Percentiles rank a stretch among this genome's conserved stretches.
Evolutionary conservation across 2,888 invertebrate genomes (phyloP).

Genomic region (Tachina fera): DNA sequence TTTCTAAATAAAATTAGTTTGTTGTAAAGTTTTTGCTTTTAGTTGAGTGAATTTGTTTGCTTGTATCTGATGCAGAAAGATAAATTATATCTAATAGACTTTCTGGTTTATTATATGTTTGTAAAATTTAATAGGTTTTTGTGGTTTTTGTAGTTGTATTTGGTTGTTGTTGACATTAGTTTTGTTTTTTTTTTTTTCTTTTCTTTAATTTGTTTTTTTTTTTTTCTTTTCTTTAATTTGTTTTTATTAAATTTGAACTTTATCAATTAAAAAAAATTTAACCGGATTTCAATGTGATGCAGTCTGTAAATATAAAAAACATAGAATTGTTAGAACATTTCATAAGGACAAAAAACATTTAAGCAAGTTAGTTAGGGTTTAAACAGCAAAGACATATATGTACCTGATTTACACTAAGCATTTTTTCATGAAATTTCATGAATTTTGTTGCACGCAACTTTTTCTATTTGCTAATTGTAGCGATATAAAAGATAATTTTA

Average conservation of each 20-base stretch:
- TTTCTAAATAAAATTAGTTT: constrained; percentile 44
- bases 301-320: constrained; percentile 78
- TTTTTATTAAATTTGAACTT: constrained; percentile 78
- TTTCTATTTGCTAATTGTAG: too few species aligned
- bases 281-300: constrained; percentile 80
- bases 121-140: constrained; percentile 69
- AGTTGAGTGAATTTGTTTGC: constrained; percentile 59
- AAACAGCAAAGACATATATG: background rate
- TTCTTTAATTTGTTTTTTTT: constrained; percentile 73
- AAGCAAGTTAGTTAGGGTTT: constrained; percentile 3
- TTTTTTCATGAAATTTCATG: too few species aligned
- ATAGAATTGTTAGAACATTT: constrained; percentile 56
- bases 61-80: constrained; percentile 41
- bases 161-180: constrained; percentile 70
- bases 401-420: too few species aligned
- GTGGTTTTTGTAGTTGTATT: constrained; percentile 67
- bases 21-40: constrained; percentile 20
- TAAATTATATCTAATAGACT: constrained; percentile 40
- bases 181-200: constrained; percentile 63
- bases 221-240: constrained; percentile 72
- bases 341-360: background rate
- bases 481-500: too few species aligned
- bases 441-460: too few species aligned
- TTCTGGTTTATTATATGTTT: constrained; percentile 43
- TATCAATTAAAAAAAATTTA: constrained; percentile 79